Percentiles rank a stretch among this genome's conserved stretches.
Evolutionary conservation across 2,113 vertebrate genomes (phyloP).

Genomic region (Pituophis catenifer): DNA sequence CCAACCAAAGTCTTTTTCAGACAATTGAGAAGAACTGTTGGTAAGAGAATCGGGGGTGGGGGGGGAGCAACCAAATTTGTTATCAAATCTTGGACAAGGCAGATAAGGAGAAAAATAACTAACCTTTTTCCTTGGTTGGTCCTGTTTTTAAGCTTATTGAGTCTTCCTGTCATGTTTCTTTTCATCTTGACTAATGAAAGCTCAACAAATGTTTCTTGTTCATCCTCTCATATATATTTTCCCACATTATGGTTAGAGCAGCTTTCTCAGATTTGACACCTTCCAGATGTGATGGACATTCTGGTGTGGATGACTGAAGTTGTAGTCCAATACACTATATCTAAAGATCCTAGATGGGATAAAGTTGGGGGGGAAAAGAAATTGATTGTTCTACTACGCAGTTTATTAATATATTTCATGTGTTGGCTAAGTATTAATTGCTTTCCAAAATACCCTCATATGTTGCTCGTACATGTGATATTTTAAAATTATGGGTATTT

Average conservation of each 20-base stretch:
- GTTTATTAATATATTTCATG: background rate
- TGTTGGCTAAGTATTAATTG: background rate
- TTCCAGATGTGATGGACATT: background rate
- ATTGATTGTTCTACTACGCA: background rate
- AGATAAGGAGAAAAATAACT: background rate
- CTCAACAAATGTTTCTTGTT: background rate
- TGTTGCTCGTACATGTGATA: background rate
- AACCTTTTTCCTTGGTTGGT: background rate
- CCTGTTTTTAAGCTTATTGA: background rate
- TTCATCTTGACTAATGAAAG: background rate
- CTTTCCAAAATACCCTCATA: background rate
- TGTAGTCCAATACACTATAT: background rate
- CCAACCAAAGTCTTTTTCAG: background rate
- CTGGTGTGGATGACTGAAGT: background rate
- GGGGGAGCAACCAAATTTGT: background rate
- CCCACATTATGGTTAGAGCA: background rate
- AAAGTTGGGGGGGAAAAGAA: background rate
- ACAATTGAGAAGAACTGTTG: background rate
- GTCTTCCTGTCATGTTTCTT: background rate
- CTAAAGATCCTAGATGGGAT: background rate
- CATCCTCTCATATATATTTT: background rate
- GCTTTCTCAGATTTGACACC: background rate
- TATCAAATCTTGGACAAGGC: background rate
- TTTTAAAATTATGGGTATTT: too few relatives aligned
- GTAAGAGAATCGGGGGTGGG: background rate